Evolutionary conservation across 2,888 invertebrate species (phyloP), one percentile per base, ranked within the genome.

Genomic region (Lasioglossum lativentre): DNA sequence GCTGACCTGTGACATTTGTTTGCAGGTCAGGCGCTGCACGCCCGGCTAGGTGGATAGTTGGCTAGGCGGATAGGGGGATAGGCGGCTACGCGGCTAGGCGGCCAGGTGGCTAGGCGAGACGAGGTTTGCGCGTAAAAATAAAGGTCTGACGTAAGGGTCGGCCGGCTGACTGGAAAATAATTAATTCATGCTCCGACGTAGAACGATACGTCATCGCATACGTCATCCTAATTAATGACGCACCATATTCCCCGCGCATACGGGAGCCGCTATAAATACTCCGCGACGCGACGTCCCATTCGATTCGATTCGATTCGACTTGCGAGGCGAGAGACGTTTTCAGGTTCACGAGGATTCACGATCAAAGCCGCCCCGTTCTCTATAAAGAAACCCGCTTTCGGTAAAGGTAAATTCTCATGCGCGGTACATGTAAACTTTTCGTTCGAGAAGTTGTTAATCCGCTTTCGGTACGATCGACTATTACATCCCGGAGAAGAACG

Each of bases 1-100:
- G 30, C 38, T 79, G 84, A 88, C 90, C 88, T 78, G 73, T 88
- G 90, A 90, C 89, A 89, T 89, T 86, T 82, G 82, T 82, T 90
- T 86, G 71, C 79, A 70, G 79, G 90, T 88, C 89, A 84, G 73
- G 42, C 80, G 30, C 80, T 72, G 76, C 75, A 84, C 74, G 63
- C 45, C 70, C 38, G 30, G 30, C 68, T 30, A 4, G n/a, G 30
- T 45, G 47, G 56, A 56, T n/a, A n/a, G 56, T 56, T n/a, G 56
- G n/a, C 8, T 10, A 3, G n/a, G 10, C n/a, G n/a, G 23, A 8
- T 6, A 52, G 23, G 8, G 23, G 2, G 8, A 23, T 52, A 23
- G 52, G 14, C 0, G 45, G 45, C 3, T 16, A 19, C 19, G 19
- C 19, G 45, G 45, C 16, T 2, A 23, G n/a, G n/a, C 10, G 52